Evolutionary conservation across 2,797 vertebrate genomes (phyloP).

Genomic region (Chromobotia macracanthus): DNA sequence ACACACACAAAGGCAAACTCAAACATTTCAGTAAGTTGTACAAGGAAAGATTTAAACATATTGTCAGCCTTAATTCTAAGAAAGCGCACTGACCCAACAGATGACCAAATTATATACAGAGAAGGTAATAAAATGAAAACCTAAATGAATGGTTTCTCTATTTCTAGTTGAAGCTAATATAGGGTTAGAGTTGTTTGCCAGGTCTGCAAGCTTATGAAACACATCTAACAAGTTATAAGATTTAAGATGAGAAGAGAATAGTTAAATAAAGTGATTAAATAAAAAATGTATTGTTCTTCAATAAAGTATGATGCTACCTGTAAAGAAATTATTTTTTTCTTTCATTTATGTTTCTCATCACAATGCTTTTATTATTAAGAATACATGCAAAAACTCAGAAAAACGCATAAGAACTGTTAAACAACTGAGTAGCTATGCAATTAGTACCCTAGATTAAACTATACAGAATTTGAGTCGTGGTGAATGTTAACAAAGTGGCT

Average conservation of each 20-base stretch:
- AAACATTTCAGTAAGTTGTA: conserved; percentile 24
- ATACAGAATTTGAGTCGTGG: conserved; percentile 22
- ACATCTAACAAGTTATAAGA: neutral
- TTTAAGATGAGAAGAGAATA: neutral
- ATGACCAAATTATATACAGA: neutral
- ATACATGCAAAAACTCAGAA: conserved; percentile 38
- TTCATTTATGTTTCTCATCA: conserved; percentile 42
- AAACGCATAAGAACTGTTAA: neutral
- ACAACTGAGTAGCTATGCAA: conserved; percentile 4
- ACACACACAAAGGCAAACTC: conserved; percentile 11
- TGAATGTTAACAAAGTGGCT: conserved; percentile 17
- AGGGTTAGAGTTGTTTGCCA: neutral
- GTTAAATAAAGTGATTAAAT: neutral
- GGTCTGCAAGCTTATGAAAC: conserved; percentile 4
- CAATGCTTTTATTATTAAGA: conserved; percentile 59
- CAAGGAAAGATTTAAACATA: neutral
- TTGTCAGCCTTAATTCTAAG: neutral
- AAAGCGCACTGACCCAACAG: neutral
- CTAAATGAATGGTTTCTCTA: conserved; percentile 15
- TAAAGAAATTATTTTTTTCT: conserved; percentile 31
- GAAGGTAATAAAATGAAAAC: conserved; percentile 1
- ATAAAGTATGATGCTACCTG: conserved; percentile 36
- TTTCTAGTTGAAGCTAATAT: neutral
- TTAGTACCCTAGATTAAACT: conserved; percentile 18
- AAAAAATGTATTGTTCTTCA: conserved; percentile 18